A percentile compares a stretch with the other conserved stretches of the same genome.
phyloP scores from a whole-genome alignment of 1,140 invertebrate species.

The Linepithema humile region DNA sequence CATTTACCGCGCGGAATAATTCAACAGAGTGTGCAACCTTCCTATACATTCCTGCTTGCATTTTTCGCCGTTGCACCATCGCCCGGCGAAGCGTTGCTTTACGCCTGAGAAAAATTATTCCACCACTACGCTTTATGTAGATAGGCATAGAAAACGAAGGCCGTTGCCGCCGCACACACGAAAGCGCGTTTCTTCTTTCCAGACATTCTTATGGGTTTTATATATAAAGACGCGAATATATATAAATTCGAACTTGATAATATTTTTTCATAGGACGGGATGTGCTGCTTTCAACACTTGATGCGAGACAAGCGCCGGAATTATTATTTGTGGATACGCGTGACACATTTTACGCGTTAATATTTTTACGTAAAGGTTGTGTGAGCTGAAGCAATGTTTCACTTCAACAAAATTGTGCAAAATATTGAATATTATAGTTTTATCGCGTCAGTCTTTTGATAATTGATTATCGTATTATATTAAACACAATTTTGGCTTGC shows the following conservation, averaged over 20 bases:
- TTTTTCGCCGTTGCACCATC: slow-evolving; percentile 37
- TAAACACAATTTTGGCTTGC: background rate
- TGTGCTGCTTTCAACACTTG: background rate
- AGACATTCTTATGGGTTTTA: background rate
- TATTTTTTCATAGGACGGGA: background rate
- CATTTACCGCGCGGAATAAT: slow-evolving; percentile 37
- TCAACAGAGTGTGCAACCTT: background rate
- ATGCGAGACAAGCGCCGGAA: background rate
- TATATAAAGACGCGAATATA: background rate
- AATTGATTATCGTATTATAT: background rate
- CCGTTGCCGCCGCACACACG: background rate
- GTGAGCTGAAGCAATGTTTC: background rate
- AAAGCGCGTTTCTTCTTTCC: background rate
- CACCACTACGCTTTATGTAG: slow-evolving; percentile 34
- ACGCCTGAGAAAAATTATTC: slow-evolving; percentile 32
- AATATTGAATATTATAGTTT: background rate
- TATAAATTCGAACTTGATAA: background rate
- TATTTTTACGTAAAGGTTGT: background rate
- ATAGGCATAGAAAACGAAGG: background rate
- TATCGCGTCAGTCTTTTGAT: background rate
- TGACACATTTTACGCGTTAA: background rate
- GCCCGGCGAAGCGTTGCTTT: slow-evolving; percentile 17
- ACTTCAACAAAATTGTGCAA: background rate
- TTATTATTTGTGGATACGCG: background rate
- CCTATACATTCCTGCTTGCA: background rate